Evolutionary conservation across 2,888 invertebrate genomes (phyloP).

Genomic region (Blera fallax): DNA sequence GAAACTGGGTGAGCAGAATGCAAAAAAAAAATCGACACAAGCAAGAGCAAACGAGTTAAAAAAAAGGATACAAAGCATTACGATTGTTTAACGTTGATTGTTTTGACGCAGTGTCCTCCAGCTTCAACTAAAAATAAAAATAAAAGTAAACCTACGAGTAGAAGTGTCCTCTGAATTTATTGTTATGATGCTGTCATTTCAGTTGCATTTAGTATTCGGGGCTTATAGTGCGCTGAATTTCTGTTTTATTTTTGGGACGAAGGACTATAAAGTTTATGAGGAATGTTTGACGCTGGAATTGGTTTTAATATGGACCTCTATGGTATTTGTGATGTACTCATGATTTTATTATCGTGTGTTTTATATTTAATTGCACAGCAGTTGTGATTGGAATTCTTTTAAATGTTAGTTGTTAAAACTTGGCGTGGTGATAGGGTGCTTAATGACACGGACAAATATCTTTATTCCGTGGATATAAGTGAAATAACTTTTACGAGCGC

Average conservation of each 20-base stretch:
- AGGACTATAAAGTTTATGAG: constrained; percentile 29
- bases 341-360: not conserved
- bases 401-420: not conserved
- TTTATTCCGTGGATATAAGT: too few species aligned
- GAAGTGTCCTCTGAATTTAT: constrained; percentile 53
- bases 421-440: too few species aligned
- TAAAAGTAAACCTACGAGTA: not conserved
- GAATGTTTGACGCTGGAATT: not conserved
- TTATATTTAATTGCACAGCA: not conserved
- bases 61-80: constrained; percentile 40
- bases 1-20: constrained; percentile 12
- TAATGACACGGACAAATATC: too few species aligned
- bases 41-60: not conserved
- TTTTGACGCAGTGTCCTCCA: constrained; percentile 70
- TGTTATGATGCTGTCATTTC: constrained; percentile 55
- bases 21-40: not conserved
- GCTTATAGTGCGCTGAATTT: constrained; percentile 2
- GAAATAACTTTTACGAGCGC: too few species aligned
- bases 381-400: not conserved
- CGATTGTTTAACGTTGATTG: constrained; percentile 65
- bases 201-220: constrained; percentile 47
- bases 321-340: not conserved
- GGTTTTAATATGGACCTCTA: not conserved
- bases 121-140: constrained; percentile 18
- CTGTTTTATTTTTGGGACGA: not conserved